Evolutionary conservation across 2,797 vertebrate genomes (phyloP).

Genomic region (Enteromius thamalakanensis): DNA sequence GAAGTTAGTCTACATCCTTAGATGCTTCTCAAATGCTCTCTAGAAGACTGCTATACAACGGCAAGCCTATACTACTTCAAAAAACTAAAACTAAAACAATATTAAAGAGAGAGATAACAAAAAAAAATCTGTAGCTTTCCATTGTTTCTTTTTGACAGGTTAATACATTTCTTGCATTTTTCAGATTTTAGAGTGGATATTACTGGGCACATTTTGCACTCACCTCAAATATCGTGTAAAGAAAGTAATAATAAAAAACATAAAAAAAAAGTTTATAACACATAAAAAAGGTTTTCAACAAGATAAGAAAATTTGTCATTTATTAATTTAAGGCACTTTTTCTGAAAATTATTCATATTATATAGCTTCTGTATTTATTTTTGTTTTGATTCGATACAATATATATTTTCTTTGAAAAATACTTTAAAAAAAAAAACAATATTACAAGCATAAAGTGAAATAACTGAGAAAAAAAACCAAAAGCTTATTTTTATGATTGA

Average conservation of each 20-base stretch:
- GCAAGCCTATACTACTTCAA: conserved; percentile 7
- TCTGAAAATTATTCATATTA: background rate
- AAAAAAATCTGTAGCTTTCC: conserved; percentile 1
- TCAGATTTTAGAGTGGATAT: background rate
- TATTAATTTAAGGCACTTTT: background rate
- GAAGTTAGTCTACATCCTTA: conserved; percentile 12
- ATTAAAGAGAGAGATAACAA: background rate
- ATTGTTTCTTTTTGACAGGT: conserved; percentile 34
- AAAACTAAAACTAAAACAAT: background rate
- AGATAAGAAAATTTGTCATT: background rate
- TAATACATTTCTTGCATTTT: conserved; percentile 34
- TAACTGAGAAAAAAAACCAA: background rate
- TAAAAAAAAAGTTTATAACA: background rate
- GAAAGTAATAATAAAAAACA: background rate
- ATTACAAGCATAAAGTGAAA: background rate
- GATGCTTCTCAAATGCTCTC: conserved; percentile 15
- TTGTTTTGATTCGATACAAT: background rate
- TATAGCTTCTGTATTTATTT: background rate
- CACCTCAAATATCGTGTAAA: background rate
- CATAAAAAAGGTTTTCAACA: background rate
- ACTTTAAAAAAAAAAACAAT: too few species aligned
- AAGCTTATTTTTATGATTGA: background rate
- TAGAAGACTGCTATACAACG: background rate
- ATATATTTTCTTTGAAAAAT: background rate
- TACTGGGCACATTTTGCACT: background rate